Base-by-base conservation (phyloP, 2,797 vertebrate species). In the Acipenser transmontanus region DNA sequence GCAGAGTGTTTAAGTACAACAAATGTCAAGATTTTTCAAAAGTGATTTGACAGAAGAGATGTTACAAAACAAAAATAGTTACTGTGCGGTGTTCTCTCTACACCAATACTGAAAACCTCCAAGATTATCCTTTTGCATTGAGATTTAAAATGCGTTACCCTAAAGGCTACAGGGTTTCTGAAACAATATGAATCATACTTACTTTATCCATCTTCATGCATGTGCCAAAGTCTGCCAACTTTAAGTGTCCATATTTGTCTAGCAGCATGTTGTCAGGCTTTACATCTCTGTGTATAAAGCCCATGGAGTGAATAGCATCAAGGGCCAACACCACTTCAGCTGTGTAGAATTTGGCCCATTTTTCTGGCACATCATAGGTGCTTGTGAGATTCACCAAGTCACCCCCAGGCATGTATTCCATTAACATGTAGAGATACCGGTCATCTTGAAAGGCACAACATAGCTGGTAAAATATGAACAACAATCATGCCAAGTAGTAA, bases 371-470 rank as follows among this genome's bases (percentile, higher is more conserved):
- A 67, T 99, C 96, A 0, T 99, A 99, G 73, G 97, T 99, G 87
- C 96, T 98, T 90, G 97, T 99, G 74, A 99, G 95, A 83, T 98
- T 99, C 66, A 99, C 97, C 68, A 99, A 91, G 82, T 99, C 97
- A n/a, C 97, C 97, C 8, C 97, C 97, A 7, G 97, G 97, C 97
- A 99, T 99, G 82, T 99, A 99, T 74, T 99, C 97, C 97, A 99
- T 99, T 75, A 98, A 97, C 97, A 99, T 99, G 84, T 93, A 99
- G 67, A 99, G 91, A 80, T 93, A 95, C 71, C 93, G 91, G 74
- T 98, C 95, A 76, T 99, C 97, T 91, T 99, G 97, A 89, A 99
- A 99, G 84, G 97, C 96, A 89, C 93, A 96, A 88, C 92, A 97
- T 78, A 99, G 89, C 97, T 99, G 75, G 6, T 80, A 76, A 8